Base-by-base conservation (phyloP, 2,797 vertebrate genomes). In the Onychomys torridus region DNA sequence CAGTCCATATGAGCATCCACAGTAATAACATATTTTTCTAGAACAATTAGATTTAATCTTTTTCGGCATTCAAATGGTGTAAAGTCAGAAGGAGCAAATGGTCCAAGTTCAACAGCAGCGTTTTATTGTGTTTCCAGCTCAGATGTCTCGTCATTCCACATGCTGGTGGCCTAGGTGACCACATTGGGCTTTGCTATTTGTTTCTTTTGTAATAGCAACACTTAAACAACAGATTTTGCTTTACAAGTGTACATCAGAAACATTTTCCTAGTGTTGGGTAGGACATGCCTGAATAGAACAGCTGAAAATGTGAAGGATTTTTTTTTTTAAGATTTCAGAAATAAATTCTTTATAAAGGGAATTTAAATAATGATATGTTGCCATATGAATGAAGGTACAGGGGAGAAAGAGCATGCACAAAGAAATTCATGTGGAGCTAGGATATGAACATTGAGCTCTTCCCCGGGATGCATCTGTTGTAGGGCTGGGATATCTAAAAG, bases 41-140 rank as follows among this genome's bases (percentile, higher is more conserved):
- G 52, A 95, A 79, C 69, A 94, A 63, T n/a, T 83, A 52, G 32
- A 92, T 92, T 95, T 82, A 73, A 69, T 40, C 37, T 75, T 95
- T 67, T 94, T 34, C 46, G 67, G 71, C 81, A 82, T 82, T 88
- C 25, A 59, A 71, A 91, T 79, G 40, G 8, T 84, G 10, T 34
- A 84, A 93, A 88, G 7, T 69, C 87, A 95, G 61, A 77, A 73
- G 49, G 23, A 79, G 1, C 37, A 65, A 16, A 14, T 49, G 83
- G 49, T 25, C 49, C 77, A 88, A 59, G 13, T 49, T 88, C 65
- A 37, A 83, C 7, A 43, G 2, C 67, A 29, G 6, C 10, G n/a
- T 69, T 92, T 88, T 11, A 43, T 76, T 13, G 23, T 55, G 25
- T 89, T 83, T 43, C 46, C 7, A 93, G 61, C 21, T 65, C 34